Conservation (phyloP, 2,113 vertebrate species). For the Myiagra hebetior region DNA sequence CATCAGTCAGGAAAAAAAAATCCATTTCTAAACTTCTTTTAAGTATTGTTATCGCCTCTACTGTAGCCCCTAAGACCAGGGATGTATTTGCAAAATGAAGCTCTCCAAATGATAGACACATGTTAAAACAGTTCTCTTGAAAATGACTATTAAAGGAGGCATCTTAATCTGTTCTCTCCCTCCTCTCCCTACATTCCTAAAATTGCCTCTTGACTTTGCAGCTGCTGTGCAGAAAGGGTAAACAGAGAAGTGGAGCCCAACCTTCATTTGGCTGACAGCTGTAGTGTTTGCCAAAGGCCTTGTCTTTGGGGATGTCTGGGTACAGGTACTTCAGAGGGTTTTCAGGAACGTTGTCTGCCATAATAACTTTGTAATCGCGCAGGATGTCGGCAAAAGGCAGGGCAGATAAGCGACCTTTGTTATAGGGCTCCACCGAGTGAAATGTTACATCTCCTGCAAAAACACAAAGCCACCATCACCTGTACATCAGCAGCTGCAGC, state of each 20-base stretch:
- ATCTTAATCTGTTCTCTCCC: background rate
- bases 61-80: background rate
- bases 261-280: constrained; percentile 91
- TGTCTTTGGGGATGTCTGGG: constrained; percentile 93
- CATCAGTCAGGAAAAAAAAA: background rate
- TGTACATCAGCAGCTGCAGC: background rate
- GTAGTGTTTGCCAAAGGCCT: constrained; percentile 94
- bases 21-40: background rate
- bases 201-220: background rate
- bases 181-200: background rate
- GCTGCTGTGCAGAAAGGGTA: background rate
- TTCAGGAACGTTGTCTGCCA: constrained; percentile 87
- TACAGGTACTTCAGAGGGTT: constrained; percentile 97
- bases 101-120: background rate
- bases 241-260: background rate
- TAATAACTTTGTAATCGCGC: constrained; percentile 94
- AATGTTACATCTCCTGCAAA: constrained; percentile 86
- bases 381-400: constrained; percentile 93
- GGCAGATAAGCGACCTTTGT: constrained; percentile 87
- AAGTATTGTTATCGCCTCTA: background rate
- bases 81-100: background rate
- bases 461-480: background rate
- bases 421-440: constrained; percentile 94
- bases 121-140: background rate
- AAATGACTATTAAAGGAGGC: background rate